Percentiles rank a stretch among this genome's conserved stretches.
phyloP scores from a whole-genome alignment of 2,888 invertebrate species.

The Drosophila borealis region DNA sequence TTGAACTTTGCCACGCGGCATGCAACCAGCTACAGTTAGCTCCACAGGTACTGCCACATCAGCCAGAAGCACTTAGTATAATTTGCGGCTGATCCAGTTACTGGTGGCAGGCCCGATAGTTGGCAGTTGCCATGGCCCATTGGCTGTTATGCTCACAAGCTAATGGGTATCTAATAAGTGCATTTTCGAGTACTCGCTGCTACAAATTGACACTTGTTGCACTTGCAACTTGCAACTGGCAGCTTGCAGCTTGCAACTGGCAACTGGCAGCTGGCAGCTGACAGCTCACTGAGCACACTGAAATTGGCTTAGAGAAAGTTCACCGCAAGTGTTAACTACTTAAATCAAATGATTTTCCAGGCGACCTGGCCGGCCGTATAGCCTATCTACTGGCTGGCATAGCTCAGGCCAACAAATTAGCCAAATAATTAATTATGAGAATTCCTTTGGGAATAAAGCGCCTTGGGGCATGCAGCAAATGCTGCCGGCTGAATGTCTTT shows the following conservation, averaged over 20 bases:
- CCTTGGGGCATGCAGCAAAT: constrained; percentile 26
- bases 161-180: neutral
- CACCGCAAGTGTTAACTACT: constrained; percentile 12
- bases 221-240: neutral
- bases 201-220: constrained; percentile 9
- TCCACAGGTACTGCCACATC: neutral
- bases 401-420: constrained; percentile 27
- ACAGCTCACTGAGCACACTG: neutral
- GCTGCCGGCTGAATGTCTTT: constrained; percentile 57
- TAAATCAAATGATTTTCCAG: constrained; percentile 18
- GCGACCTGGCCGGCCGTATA: neutral
- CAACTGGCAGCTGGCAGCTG: neutral
- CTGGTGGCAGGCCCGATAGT: neutral
- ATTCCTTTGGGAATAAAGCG: constrained; percentile 18
- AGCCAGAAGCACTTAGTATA: constrained; percentile 1
- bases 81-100: constrained; percentile 17
- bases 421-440: constrained; percentile 58
- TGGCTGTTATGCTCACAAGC: neutral
- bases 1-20: constrained; percentile 5
- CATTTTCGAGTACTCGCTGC: neutral
- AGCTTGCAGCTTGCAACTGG: neutral
- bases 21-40: constrained; percentile 8
- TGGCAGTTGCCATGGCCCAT: neutral
- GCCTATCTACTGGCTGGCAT: neutral
- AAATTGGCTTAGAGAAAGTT: constrained; percentile 6